Evolutionary conservation across 1,140 invertebrate genomes (phyloP), one percentile per base, ranked within the genome.

Genomic region (Apocrypta bakeri): DNA sequence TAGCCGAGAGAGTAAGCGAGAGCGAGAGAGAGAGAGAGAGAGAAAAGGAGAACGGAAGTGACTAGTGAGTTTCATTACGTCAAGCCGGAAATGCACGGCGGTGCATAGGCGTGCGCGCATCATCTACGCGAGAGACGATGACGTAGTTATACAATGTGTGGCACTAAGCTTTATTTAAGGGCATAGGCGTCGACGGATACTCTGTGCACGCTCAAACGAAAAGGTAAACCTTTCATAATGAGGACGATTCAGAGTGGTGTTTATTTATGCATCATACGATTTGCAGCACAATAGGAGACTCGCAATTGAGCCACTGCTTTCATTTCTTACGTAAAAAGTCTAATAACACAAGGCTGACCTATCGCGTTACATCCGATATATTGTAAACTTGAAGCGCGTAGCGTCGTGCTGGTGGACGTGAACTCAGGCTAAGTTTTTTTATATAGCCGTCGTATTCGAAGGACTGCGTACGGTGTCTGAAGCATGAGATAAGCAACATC

Each of bases 91-190:
- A 61, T 42, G 27, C 40, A 40, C 21, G 25, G 40, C 21, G 24
- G 66, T 37, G 68, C 78, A 84, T 83, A 81, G 81, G 79, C 73
- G 83, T 81, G 83, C 74, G 76, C 73, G 73, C 78, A 74, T 83
- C 83, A 82, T 84, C 79, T 75, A 73, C 80, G n/a, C n/a, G n/a
- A n/a, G 33, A 27, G 21, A 31, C 73, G 2, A 33, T 63, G 73
- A 33, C 78, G 79, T n/a, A 33, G 72, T 24, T 33, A 40, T 37
- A 17, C 40, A 63, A 24, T 24, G n/a, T 56, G 12, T 7, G n/a
- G 25, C 29, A 56, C 27, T 12, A 78, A 85, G 74, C 63, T 66
- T 66, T 66, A 27, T 66, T 66, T 66, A 29, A 37, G 33, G 33
- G 33, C 27, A 2, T 21, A 29, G 27, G 25, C 27, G 24, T 25